Evolutionary conservation across 1,140 invertebrate genomes (phyloP).

Genomic region (Apis cerana): DNA sequence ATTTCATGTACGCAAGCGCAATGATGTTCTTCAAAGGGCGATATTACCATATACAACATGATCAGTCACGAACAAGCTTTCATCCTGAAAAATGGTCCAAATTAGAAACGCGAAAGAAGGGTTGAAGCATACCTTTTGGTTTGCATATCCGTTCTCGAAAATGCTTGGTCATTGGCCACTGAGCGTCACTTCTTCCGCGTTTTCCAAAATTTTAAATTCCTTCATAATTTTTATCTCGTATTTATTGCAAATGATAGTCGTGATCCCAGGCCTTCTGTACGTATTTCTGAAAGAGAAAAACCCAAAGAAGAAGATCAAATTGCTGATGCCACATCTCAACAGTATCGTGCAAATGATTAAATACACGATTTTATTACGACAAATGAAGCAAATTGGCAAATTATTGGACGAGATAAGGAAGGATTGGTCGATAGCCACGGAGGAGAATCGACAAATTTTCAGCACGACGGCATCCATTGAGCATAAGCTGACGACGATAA

Average conservation of each 20-base stretch:
- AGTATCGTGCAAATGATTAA: constrained; percentile 63
- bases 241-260: not conserved
- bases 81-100: not conserved
- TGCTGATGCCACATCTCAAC: constrained; percentile 65
- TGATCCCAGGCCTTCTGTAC: constrained; percentile 24
- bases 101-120: not conserved
- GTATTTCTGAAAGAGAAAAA: constrained; percentile 22
- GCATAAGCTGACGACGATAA: constrained; percentile 34
- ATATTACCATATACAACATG: not conserved
- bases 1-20: constrained; percentile 23
- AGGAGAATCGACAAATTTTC: constrained; percentile 41
- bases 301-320: constrained; percentile 52
- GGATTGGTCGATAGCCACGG: constrained; percentile 34
- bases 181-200: not conserved
- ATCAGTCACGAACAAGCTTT: too few species aligned
- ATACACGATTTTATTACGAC: constrained; percentile 57
- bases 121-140: not conserved
- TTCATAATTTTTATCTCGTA: not conserved
- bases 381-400: constrained; percentile 47
- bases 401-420: constrained; percentile 31
- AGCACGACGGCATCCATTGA: constrained; percentile 33
- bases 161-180: not conserved
- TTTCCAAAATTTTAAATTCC: not conserved
- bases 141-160: not conserved
- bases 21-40: not conserved